Evolutionary conservation across 1,140 invertebrate genomes (phyloP).

Genomic region (Orussus abietinus): DNA sequence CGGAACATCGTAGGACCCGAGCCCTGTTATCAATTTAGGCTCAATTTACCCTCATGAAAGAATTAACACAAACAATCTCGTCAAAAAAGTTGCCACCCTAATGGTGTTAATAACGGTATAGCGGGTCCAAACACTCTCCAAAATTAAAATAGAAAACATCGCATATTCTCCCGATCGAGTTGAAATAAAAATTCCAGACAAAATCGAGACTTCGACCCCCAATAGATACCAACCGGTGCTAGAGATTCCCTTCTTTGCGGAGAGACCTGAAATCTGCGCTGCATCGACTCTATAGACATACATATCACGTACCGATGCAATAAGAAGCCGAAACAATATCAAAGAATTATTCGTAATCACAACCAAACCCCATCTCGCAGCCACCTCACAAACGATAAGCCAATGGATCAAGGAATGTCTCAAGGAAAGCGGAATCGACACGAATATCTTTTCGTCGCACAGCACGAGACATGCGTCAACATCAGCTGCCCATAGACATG

Average conservation of each 20-base stretch:
- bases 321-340: neutral
- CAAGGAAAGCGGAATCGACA: slow-evolving; percentile 21
- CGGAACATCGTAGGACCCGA: slow-evolving; percentile 13
- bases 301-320: neutral
- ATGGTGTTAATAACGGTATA: too few relatives aligned
- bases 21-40: slow-evolving; percentile 2
- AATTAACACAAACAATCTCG: too few relatives aligned
- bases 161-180: too few relatives aligned
- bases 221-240: neutral
- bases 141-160: too few relatives aligned
- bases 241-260: slow-evolving; percentile 4
- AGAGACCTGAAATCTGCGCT: neutral
- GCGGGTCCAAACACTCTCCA: too few relatives aligned
- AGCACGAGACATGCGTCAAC: slow-evolving; percentile 28
- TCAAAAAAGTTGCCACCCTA: too few relatives aligned
- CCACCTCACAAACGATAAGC: slow-evolving; percentile 23
- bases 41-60: too few relatives aligned
- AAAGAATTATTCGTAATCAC: slow-evolving; percentile 16
- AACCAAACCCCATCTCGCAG: slow-evolving; percentile 21
- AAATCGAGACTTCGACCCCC: too few relatives aligned
- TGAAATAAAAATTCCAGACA: too few relatives aligned
- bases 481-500: slow-evolving; percentile 19
- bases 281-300: slow-evolving; percentile 3
- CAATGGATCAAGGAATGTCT: slow-evolving; percentile 26
- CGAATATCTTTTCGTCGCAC: slow-evolving; percentile 18